These are phyloP conservation scores for Chlorocebus sabaeus DNA, from an alignment of 2,113 vertebrate genomes.

Conservation along the genomic window DNA sequence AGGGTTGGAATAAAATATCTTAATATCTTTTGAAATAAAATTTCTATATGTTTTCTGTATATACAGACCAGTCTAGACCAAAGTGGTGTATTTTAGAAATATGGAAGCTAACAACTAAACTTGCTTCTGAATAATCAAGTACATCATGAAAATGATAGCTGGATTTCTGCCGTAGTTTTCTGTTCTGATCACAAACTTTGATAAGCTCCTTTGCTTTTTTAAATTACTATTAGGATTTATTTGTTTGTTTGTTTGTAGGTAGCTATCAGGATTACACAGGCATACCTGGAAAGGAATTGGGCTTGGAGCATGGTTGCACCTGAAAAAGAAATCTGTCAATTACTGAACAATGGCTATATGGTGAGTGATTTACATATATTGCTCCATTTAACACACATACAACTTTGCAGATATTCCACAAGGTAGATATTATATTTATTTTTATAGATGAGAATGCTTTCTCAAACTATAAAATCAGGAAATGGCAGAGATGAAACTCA, in stretches of 20 bases:
- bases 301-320: neutral
- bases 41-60: slow-evolving; percentile 1
- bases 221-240: neutral
- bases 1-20: slow-evolving; percentile 43
- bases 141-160: slow-evolving; percentile 8
- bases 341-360: neutral
- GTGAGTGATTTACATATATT: neutral
- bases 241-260: neutral
- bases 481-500: neutral
- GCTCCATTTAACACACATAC: neutral
- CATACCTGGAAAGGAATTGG: neutral
- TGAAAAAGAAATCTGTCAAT: neutral
- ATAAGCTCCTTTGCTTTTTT: neutral
- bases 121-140: slow-evolving; percentile 47
- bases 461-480: neutral
- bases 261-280: neutral
- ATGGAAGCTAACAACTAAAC: neutral
- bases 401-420: neutral
- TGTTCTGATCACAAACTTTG: neutral
- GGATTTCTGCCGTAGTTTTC: slow-evolving; percentile 37
- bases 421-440: neutral
- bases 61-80: neutral
- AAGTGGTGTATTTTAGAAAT: slow-evolving; percentile 27
- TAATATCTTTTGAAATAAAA: neutral
- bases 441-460: neutral